Conservation (phyloP, 2,888 invertebrate genomes). For the Synanthedon myopaeformis region DNA sequence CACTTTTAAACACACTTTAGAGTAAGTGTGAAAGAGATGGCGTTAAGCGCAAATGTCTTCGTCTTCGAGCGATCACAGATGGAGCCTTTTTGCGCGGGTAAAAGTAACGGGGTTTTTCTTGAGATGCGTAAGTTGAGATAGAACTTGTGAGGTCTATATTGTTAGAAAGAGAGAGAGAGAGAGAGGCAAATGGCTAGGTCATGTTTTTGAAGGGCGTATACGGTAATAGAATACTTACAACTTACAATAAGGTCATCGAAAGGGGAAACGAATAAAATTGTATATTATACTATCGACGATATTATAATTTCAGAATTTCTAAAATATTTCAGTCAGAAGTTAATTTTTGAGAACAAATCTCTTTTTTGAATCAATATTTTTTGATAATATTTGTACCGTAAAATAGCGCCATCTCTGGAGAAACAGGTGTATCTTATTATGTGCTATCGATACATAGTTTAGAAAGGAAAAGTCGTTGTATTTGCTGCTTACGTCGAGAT, state of each 20-base stretch:
- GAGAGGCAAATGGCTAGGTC: conserved; percentile 40
- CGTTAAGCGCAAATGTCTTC: conserved; percentile 7
- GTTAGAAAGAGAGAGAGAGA: conserved; percentile 37
- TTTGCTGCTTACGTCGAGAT: too few species aligned
- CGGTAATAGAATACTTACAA: conserved; percentile 7
- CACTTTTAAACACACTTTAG: conserved; percentile 3
- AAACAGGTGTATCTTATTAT: too few species aligned
- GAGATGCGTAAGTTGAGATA: conserved; percentile 59
- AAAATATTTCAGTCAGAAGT: too few species aligned
- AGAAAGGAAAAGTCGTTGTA: too few species aligned
- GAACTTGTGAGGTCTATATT: conserved; percentile 28
- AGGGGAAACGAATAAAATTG: background rate
- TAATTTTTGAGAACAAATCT: too few species aligned
- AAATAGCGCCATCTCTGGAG: too few species aligned
- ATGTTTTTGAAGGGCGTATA: conserved; percentile 26
- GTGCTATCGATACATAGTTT: too few species aligned
- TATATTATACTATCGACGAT: background rate
- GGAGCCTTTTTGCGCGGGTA: conserved; percentile 67
- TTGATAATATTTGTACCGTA: too few species aligned
- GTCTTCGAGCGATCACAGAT: conserved; percentile 38
- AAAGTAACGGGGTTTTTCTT: conserved; percentile 69
- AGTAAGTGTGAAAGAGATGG: conserved; percentile 22
- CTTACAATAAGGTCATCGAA: conserved; percentile 12
- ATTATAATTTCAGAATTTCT: too few species aligned
- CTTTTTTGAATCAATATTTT: too few species aligned